A percentile compares a stretch with the other conserved stretches of the same genome.
Evolutionary conservation across 2,888 invertebrate species (phyloP).

Genomic region (Ophioninae sp.): DNA sequence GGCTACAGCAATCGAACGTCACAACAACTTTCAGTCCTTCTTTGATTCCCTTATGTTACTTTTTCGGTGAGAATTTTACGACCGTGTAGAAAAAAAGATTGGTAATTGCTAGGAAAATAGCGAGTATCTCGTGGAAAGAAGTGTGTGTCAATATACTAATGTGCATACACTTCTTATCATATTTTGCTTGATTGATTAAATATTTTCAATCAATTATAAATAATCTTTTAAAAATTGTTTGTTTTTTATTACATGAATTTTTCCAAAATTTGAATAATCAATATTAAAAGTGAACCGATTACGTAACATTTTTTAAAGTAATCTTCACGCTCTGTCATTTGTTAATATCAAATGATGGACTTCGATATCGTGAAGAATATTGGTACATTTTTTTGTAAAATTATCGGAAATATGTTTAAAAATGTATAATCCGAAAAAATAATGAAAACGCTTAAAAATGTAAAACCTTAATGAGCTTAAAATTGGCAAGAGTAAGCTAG

Average conservation of each 20-base stretch:
- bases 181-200: not conserved
- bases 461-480: too few species aligned
- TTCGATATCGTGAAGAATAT: too few species aligned
- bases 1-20: constrained; percentile 93
- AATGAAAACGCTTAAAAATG: too few species aligned
- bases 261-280: not conserved
- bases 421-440: too few species aligned
- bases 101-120: constrained; percentile 43
- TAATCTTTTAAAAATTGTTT: not conserved
- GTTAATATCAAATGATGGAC: too few species aligned
- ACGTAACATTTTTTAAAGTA: not conserved
- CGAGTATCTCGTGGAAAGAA: constrained; percentile 5
- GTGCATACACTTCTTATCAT: too few species aligned
- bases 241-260: not conserved
- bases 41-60: constrained; percentile 95
- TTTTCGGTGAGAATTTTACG: constrained; percentile 88
- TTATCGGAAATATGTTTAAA: too few species aligned
- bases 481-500: constrained; percentile 27
- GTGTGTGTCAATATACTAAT: not conserved
- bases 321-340: not conserved
- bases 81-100: constrained; percentile 75
- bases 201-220: not conserved
- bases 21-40: constrained; percentile 98
- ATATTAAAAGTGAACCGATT: not conserved
- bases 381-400: too few species aligned